Evolutionary conservation across 2,113 vertebrate genomes (phyloP), one percentile per base, ranked within the genome.

Genomic region (Antechinus stuartii): DNA sequence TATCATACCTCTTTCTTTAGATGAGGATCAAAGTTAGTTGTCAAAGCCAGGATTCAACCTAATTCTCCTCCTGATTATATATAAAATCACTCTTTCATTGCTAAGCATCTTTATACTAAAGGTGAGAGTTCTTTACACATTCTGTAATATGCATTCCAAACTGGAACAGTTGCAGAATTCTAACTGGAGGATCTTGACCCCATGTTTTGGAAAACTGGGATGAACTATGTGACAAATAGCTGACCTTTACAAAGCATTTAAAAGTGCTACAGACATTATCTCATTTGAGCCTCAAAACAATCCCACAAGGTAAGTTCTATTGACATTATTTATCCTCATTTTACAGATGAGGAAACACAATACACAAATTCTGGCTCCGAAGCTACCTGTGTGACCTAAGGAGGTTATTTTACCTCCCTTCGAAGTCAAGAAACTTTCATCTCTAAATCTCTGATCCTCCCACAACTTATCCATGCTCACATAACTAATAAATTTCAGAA

Each of bases 101-200:
- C 5, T n/a, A 84, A 91, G 57, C 30, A 92, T 93, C 91, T 92
- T 93, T 54, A 57, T 14, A 90, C 1, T 52, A 92, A 92, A 96
- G 89, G 47, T 19, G 16, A n/a, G 68, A 91, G 24, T 25, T 22
- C 56, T 95, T 46, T 54, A 89, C 95, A 92, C 12, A 22, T 47
- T 92, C n/a, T 84, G 68, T 95, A 95, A 96, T 47, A 76, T 8
- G 9, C 94, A 53, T 52, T 96, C 53, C 93, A 92, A 95, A 96
- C 35, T 3, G 14, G 54, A 96, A 97, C 94, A 92, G 53, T 26
- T 95, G 84, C 91, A 96, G 91, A 97, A 97, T 76, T 92, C 50
- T 91, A 94, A 49, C 55, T 93, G 7, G 22, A 97, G 84, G 61
- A 89, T 49, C 30, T 96, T 96, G 97, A 96, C 93, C 96, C 97